These are phyloP conservation scores for Coracias cyanogaster DNA, from an alignment of 2,797 vertebrate genomes.

Conservation along the genomic window DNA sequence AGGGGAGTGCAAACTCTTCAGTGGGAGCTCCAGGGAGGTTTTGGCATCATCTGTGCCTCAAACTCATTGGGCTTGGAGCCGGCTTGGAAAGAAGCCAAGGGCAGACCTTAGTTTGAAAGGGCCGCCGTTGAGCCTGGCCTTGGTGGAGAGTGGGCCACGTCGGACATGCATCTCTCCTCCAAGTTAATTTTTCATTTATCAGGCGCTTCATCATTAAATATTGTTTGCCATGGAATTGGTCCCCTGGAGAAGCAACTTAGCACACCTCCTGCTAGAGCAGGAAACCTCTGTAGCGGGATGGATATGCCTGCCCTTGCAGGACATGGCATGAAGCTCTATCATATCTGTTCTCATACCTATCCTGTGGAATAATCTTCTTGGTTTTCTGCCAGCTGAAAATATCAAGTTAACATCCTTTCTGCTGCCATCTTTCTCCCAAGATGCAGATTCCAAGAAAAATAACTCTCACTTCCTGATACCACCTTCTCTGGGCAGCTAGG, in stretches of 20 bases:
- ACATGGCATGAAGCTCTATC: fast-evolving
- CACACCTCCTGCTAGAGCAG: neutral
- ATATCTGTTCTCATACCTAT: fast-evolving
- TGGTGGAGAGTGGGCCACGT: neutral
- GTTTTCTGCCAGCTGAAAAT: neutral
- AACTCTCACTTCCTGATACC: fast-evolving
- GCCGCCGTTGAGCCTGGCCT: neutral
- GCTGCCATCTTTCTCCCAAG: neutral
- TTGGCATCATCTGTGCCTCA: conserved; percentile 75
- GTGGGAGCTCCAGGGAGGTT: conserved; percentile 75
- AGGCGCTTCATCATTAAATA: neutral
- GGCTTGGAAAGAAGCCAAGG: conserved; percentile 71
- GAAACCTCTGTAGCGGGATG: fast-evolving
- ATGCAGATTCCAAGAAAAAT: neutral
- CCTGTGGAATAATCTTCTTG: neutral
- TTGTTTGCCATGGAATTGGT: neutral
- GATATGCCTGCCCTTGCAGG: neutral
- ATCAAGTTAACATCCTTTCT: neutral
- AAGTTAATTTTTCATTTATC: neutral
- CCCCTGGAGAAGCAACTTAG: neutral
- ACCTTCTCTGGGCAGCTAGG: neutral
- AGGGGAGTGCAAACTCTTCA: conserved; percentile 64
- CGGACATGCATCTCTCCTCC: conserved; percentile 23
- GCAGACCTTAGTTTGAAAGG: conserved; percentile 59
- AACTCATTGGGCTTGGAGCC: conserved; percentile 70